A percentile compares a stretch with the other conserved stretches of the same genome.
Conservation (phyloP, 2,113 vertebrate genomes). For the Ascaphus truei region DNA sequence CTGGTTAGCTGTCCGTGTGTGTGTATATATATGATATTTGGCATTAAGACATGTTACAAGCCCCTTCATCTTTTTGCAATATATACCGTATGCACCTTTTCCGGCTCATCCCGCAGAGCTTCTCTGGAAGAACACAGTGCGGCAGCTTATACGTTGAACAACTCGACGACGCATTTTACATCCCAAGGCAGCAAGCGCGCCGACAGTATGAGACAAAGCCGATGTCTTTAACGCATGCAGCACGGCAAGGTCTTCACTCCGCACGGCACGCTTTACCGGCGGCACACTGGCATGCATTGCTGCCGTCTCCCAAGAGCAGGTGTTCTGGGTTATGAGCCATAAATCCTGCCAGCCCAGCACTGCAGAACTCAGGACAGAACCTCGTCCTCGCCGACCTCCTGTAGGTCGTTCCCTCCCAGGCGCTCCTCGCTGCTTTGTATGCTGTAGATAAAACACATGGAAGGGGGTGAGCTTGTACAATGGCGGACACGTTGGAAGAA, state of each 20-base stretch:
- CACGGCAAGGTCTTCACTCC: slow-evolving; percentile 51
- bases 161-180: not conserved
- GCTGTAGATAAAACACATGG: slow-evolving; percentile 60
- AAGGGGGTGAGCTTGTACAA: no score
- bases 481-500: no score
- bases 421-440: slow-evolving; percentile 83
- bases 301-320: not conserved
- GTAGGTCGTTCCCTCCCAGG: slow-evolving; percentile 68
- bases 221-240: slow-evolving; percentile 60
- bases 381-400: slow-evolving; percentile 79
- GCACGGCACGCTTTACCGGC: slow-evolving; percentile 36
- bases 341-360: slow-evolving; percentile 4
- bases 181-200: slow-evolving; percentile 26
- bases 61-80: slow-evolving; percentile 36
- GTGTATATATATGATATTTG: slow-evolving; percentile 38
- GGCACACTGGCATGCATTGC: not conserved
- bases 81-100: slow-evolving; percentile 29
- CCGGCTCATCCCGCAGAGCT: not conserved
- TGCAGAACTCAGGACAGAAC: slow-evolving; percentile 71
- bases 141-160: slow-evolving; percentile 13
- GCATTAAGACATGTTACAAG: slow-evolving; percentile 46
- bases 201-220: slow-evolving; percentile 25
- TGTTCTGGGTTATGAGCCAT: slow-evolving; percentile 40
- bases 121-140: slow-evolving; percentile 19
- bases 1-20: not conserved